phyloP scores from a whole-genome alignment of 1,140 invertebrate genomes.

The Spodoptera frugiperda region DNA sequence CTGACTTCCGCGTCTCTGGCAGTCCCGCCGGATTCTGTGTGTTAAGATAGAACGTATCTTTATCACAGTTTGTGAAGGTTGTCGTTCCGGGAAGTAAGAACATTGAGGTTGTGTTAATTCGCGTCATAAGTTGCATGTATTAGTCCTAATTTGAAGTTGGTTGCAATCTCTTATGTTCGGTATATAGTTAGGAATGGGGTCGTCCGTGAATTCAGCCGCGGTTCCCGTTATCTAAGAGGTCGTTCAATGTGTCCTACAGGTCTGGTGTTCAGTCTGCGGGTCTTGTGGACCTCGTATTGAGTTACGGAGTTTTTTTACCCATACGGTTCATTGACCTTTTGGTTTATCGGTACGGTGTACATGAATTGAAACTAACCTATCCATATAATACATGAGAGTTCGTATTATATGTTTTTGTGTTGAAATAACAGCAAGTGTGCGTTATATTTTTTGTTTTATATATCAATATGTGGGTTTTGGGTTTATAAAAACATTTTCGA shows the following conservation, averaged over 20 bases:
- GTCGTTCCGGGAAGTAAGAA: conserved; percentile 30
- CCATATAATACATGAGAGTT: background rate
- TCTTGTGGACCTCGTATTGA: background rate
- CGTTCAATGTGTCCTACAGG: background rate
- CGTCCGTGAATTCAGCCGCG: conserved; percentile 21
- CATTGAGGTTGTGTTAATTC: conserved; percentile 7
- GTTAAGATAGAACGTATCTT: conserved; percentile 27
- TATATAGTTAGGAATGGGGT: background rate
- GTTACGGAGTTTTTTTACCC: conserved; percentile 7
- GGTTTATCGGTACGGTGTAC: background rate
- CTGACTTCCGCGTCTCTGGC: background rate
- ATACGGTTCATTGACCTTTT: conserved; percentile 1
- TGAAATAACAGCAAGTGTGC: conserved; percentile 20
- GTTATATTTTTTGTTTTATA: conserved; percentile 15
- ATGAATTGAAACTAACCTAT: conserved; percentile 19
- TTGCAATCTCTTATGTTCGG: background rate
- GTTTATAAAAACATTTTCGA: conserved; percentile 6
- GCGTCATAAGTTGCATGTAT: conserved; percentile 9
- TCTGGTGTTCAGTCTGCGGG: background rate
- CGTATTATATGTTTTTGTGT: conserved; percentile 3
- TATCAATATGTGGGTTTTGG: background rate
- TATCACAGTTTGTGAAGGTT: conserved; percentile 25
- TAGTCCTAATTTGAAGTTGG: background rate
- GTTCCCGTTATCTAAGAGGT: conserved; percentile 19
- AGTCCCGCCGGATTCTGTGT: background rate